phyloP scores from a whole-genome alignment of 2,113 vertebrate genomes.

The Regulus satrapa region DNA sequence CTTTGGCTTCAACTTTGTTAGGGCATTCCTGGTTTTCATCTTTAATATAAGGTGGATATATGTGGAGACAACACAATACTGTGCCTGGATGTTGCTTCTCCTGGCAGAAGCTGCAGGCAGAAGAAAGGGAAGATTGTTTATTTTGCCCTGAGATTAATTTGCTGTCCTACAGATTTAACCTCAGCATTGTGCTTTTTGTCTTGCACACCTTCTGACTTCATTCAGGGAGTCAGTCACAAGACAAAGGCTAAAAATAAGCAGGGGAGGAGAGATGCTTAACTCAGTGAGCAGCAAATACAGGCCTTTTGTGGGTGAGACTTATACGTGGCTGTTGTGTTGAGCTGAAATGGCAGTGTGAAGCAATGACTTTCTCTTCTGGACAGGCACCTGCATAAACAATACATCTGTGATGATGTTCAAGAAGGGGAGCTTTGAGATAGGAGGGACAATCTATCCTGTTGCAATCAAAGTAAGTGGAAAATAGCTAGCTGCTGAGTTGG shows the following conservation, averaged over 20 bases:
- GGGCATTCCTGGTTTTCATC: not conserved
- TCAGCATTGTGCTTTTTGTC: not conserved
- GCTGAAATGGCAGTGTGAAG: not conserved
- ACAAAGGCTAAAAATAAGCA: not conserved
- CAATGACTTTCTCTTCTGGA: not conserved
- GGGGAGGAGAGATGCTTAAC: not conserved
- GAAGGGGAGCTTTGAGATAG: slow-evolving; percentile 97
- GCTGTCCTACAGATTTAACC: not conserved
- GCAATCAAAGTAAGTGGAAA: slow-evolving; percentile 88
- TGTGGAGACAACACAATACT: not conserved
- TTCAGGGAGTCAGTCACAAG: not conserved
- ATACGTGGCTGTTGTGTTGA: not conserved
- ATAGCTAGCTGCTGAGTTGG: not conserved
- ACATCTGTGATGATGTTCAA: slow-evolving; percentile 99
- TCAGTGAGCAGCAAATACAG: not conserved
- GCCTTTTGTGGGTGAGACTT: not conserved
- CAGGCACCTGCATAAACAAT: slow-evolving; percentile 97
- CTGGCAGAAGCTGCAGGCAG: not conserved
- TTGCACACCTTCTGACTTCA: not conserved
- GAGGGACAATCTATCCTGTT: slow-evolving; percentile 91
- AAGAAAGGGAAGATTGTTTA: not conserved
- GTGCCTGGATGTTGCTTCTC: not conserved
- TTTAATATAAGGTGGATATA: not conserved
- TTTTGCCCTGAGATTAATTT: not conserved
- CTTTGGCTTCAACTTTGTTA: not conserved